These are phyloP conservation scores for Drosophila fungiperda DNA, from an alignment of 2,888 invertebrate genomes.

Conservation along the genomic window DNA sequence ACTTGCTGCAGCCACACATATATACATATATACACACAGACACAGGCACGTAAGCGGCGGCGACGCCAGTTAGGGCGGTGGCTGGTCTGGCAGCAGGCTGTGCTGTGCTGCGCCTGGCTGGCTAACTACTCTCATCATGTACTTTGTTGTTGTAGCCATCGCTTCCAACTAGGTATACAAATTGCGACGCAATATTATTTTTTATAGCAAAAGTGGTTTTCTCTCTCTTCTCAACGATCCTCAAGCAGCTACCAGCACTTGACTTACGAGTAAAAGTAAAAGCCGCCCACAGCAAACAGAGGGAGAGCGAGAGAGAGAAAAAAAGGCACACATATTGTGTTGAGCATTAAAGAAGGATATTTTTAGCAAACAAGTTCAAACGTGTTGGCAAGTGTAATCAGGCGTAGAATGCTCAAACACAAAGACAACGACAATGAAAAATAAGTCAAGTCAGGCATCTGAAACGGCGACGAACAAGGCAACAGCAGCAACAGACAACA, in stretches of 20 bases:
- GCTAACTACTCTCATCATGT: slow-evolving; percentile 41
- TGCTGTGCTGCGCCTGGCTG: background rate
- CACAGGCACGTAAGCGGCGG: slow-evolving; percentile 55
- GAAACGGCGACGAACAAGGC: slow-evolving; percentile 46
- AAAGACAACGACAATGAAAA: slow-evolving; percentile 79
- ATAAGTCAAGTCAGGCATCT: slow-evolving; percentile 76
- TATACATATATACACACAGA: slow-evolving; percentile 21
- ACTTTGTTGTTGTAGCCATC: slow-evolving; percentile 31
- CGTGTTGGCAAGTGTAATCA: slow-evolving; percentile 78
- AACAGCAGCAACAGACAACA: slow-evolving; percentile 52
- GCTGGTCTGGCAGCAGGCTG: slow-evolving; percentile 60
- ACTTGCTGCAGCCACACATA: slow-evolving; percentile 19
- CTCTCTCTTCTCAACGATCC: slow-evolving; percentile 30
- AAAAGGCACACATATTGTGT: slow-evolving; percentile 18
- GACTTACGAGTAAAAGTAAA: slow-evolving; percentile 33
- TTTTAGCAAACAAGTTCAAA: slow-evolving; percentile 47
- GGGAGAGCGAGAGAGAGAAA: background rate
- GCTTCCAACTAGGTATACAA: slow-evolving; percentile 51
- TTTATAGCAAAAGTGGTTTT: slow-evolving; percentile 24
- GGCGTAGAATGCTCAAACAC: slow-evolving; percentile 72
- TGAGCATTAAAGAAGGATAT: slow-evolving; percentile 54
- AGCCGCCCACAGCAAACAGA: slow-evolving; percentile 18
- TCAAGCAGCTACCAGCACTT: slow-evolving; percentile 6
- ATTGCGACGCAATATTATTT: slow-evolving; percentile 66
- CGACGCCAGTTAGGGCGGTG: slow-evolving; percentile 79